Evolutionary conservation across 2,113 vertebrate species (phyloP), one percentile per base, ranked within the genome.

Genomic region (western clawed frog (Xenopus tropicalis)): DNA sequence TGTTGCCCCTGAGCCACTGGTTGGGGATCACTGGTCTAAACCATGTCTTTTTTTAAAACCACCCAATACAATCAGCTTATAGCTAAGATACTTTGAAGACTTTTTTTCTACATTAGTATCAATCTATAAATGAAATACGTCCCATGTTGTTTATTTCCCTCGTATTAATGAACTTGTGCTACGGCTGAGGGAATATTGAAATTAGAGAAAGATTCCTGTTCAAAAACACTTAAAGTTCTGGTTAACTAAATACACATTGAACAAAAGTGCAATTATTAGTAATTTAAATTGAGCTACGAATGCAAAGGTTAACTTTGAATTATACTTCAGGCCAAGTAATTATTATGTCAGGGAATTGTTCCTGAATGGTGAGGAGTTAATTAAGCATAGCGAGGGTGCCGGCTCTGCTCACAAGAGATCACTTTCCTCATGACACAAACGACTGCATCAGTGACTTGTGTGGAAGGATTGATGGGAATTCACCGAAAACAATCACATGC

Each of bases 321-420:
- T 83, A 82, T 85, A 83, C 79, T 82, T 86, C 80, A 81, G 11
- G 68, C 64, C 74, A 85, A 79, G 82, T 86, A 88, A 91, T 92
- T 92, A 89, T 86, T 82, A 85, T 86, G 89, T 90, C 89, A 89
- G 83, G 85, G 80, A 46, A 86, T 85, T 82, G 77, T 63, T 54
- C 69, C 61, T 62, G 69, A 54, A 73, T 85, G 85, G 83, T 83
- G 82, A 85, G 70, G 83, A 89, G 81, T 79, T 88, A 86, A 85
- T 83, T 85, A 86, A 83, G 80, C 86, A 85, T 81, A 64, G 21
- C 11, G 78, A 80, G 78, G 79, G 83, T 78, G 51, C 21, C 46
- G 44, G 58, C 73, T 44, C 43, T 66, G 43, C 56, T 69, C 66
- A 20, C 54, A 69, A 69, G 66, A 61, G 73, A 76, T 76, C 66